These are phyloP conservation scores for Ibidorhyncha struthersii DNA, from an alignment of 2,113 vertebrate genomes.

Conservation along the genomic window DNA sequence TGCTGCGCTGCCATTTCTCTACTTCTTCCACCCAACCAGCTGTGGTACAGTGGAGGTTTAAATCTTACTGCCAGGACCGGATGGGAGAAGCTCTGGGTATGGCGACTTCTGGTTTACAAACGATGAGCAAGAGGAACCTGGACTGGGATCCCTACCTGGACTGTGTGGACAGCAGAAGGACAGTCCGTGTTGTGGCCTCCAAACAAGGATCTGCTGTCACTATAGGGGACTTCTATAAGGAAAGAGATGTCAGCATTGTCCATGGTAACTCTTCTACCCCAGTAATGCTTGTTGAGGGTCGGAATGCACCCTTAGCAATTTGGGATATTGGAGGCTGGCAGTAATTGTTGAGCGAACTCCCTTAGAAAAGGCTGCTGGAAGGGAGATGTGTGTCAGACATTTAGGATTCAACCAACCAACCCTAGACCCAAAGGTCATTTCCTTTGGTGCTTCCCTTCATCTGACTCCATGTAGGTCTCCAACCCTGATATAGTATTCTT, in stretches of 20 bases:
- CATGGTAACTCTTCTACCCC: slow-evolving; percentile 80
- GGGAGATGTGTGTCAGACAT: background rate
- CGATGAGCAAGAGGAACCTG: slow-evolving; percentile 81
- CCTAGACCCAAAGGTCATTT: background rate
- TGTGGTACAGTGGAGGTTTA: slow-evolving; percentile 97
- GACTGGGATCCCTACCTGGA: slow-evolving; percentile 88
- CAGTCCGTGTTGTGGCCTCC: slow-evolving; percentile 90
- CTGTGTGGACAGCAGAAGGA: slow-evolving; percentile 91
- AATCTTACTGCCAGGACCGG: slow-evolving; percentile 94
- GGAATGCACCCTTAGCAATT: background rate
- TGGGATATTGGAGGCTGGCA: background rate
- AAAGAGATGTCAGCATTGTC: slow-evolving; percentile 90
- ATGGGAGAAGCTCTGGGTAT: slow-evolving; percentile 87
- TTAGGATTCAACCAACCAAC: background rate
- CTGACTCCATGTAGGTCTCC: background rate
- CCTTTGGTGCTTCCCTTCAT: background rate
- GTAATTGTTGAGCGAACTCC: background rate
- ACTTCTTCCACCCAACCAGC: slow-evolving; percentile 86
- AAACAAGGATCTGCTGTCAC: slow-evolving; percentile 88
- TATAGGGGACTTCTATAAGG: slow-evolving; percentile 93
- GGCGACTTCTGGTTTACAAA: slow-evolving; percentile 71
- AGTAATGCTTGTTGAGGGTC: background rate
- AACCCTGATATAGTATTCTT: background rate
- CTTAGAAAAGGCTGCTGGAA: background rate
- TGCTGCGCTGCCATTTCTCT: slow-evolving; percentile 92